Conservation (phyloP, 2,113 vertebrate species). For the Probosciger aterrimus region DNA sequence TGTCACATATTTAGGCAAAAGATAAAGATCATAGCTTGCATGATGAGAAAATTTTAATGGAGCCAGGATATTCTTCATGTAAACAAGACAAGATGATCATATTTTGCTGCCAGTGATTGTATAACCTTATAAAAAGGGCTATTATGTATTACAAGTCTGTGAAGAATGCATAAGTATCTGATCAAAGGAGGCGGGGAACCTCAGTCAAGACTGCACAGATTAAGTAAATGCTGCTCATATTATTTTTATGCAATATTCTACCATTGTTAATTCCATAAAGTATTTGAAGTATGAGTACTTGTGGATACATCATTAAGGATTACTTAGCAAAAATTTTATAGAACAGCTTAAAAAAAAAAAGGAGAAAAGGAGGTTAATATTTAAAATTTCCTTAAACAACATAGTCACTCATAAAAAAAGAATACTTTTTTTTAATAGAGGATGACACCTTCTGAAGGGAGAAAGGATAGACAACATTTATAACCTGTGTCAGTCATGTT, state of each 20-base stretch:
- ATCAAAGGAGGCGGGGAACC: neutral
- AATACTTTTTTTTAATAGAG: neutral
- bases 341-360: neutral
- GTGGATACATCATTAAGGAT: neutral
- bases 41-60: neutral
- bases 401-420: accelerated
- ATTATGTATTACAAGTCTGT: neutral
- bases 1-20: neutral
- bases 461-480: neutral
- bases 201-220: neutral
- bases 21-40: neutral
- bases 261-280: neutral
- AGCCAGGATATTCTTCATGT: neutral
- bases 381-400: neutral
- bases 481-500: neutral
- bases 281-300: neutral
- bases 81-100: neutral
- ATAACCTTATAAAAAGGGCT: neutral
- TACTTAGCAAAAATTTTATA: neutral
- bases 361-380: neutral
- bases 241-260: neutral
- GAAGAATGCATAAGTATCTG: neutral
- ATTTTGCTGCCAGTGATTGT: neutral
- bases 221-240: neutral
- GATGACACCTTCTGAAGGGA: neutral